phyloP scores from a whole-genome alignment of 2,113 vertebrate species.

The Cryptotis parvus region DNA sequence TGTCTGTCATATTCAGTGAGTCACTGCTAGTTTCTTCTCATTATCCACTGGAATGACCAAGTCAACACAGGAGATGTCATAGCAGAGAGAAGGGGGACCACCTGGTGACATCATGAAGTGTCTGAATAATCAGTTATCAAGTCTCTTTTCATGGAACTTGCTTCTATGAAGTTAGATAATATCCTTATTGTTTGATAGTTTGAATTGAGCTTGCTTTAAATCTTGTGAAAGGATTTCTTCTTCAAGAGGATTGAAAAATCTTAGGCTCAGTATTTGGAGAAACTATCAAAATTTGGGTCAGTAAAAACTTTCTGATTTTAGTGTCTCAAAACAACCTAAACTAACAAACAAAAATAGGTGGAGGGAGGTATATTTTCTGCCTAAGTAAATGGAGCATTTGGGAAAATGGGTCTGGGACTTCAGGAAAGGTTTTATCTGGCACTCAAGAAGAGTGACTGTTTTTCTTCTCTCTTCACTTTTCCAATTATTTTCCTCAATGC shows the following conservation, averaged over 20 bases:
- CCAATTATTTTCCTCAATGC: background rate
- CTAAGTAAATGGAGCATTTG: slow-evolving; percentile 8
- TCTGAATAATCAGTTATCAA: background rate
- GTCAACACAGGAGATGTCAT: slow-evolving; percentile 12
- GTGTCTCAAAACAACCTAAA: background rate
- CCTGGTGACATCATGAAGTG: background rate
- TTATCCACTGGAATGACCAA: slow-evolving; percentile 31
- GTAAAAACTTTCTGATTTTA: slow-evolving; percentile 12
- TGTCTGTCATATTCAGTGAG: background rate
- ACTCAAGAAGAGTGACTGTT: background rate
- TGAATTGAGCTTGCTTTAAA: slow-evolving; percentile 20
- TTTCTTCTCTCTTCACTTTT: background rate
- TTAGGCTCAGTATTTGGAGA: background rate
- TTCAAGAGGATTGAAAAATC: slow-evolving; percentile 18
- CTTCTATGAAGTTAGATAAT: background rate
- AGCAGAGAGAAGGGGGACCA: background rate
- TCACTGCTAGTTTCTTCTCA: background rate
- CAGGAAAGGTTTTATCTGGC: background rate
- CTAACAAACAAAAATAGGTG: background rate
- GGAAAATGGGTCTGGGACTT: background rate
- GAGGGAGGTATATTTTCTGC: background rate
- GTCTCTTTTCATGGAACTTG: background rate
- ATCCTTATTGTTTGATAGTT: background rate
- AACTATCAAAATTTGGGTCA: background rate
- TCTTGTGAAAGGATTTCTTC: slow-evolving; percentile 8